Evolutionary conservation across 2,113 vertebrate genomes (phyloP).

Genomic region (Xiphophorus couchianus): DNA sequence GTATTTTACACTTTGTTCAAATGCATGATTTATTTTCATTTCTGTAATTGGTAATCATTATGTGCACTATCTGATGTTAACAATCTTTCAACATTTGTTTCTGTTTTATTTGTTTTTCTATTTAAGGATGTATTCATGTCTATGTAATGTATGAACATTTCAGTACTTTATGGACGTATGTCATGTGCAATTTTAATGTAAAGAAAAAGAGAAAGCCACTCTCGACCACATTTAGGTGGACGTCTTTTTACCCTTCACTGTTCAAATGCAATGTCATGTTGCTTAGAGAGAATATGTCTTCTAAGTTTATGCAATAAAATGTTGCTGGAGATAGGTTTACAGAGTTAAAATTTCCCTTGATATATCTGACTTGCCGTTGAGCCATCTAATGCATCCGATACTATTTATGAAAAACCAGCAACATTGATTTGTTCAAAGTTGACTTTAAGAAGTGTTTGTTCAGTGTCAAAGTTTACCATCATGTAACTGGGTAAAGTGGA

Average conservation of each 20-base stretch:
- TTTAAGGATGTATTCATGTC: neutral
- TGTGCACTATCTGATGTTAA: no score
- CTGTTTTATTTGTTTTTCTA: neutral
- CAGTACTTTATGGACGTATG: neutral
- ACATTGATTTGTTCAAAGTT: slow-evolving; percentile 58
- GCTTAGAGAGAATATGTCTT: neutral
- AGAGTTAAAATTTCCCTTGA: neutral
- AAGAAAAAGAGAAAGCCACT: neutral
- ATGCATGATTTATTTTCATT: neutral
- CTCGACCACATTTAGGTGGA: neutral
- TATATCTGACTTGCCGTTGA: neutral
- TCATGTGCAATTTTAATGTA: neutral
- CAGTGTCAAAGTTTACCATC: slow-evolving; percentile 41
- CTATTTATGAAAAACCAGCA: slow-evolving; percentile 14
- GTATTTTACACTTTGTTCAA: neutral
- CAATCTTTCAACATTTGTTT: no score
- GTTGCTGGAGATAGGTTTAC: neutral
- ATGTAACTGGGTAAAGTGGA: neutral
- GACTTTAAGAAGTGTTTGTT: slow-evolving; percentile 38
- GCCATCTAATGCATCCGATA: no score
- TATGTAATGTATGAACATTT: neutral
- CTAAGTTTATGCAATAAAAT: neutral
- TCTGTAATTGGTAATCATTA: neutral
- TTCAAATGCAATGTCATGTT: neutral
- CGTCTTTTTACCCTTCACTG: neutral